Base-by-base conservation (phyloP, 2,888 invertebrate species). In the Clanis bilineata region DNA sequence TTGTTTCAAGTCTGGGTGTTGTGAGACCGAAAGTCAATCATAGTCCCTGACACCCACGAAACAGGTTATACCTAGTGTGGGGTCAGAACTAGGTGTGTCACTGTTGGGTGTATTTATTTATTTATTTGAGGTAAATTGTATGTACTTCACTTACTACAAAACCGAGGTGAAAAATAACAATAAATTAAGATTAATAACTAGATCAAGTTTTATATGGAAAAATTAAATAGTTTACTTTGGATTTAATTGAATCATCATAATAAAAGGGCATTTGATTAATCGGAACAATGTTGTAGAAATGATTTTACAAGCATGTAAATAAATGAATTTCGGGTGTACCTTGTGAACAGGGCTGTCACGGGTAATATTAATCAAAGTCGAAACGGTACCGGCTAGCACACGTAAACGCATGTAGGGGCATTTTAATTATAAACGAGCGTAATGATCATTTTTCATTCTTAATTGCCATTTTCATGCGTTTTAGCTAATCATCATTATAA, bases 391-490 rank as follows among this genome's bases (percentile, higher is more conserved):
- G 77, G 78, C 82, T 78, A 79, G 79, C 77, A 77, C 71, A 77
- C 74, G 72, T 76, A 83, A 65, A 69, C 66, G 65, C 76, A 79
- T 82, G 83, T 80, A 78, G 82, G 77, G 79, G 82, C 80, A 82
- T 90, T 92, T 92, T 92, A 92, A 92, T 92, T 90, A 92, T 84
- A 81, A 80, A 78, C 78, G 80, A 67, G 68, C 70, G 82, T 83
- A 87, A 86, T 88, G 80, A 89, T 90, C 90, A 91, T 92, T 92
- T 90, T 91, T 92, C 92, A 92, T 87, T 80, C 86, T 79, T 88
- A 90, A 91, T 90, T 87, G 89, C 83, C 82, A 80, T 86, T 86
- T 84, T 79, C 81, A 80, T 83, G 73, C 81, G 79, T 86, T 88
- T 82, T 81, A 81, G 79, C 85, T 88, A 88, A 90, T 90, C 86